Conservation (phyloP, 1,140 invertebrate species). For the Dendrolimus punctatus region DNA sequence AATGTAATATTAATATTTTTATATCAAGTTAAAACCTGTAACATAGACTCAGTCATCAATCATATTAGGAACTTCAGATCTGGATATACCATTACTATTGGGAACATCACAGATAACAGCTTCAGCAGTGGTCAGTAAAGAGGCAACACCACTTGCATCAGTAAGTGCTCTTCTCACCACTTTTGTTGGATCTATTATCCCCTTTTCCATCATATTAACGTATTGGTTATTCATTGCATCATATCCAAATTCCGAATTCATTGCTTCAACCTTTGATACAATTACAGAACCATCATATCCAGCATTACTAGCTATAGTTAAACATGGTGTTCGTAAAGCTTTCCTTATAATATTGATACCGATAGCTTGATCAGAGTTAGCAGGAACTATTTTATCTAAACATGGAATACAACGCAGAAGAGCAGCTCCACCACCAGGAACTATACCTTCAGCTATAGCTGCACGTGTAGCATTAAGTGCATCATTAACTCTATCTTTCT, state of each 20-base stretch:
- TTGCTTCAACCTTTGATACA: conserved; percentile 84
- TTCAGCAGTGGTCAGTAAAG: conserved; percentile 84
- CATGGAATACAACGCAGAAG: conserved; percentile 32
- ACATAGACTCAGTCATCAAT: too few relatives aligned
- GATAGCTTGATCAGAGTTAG: conserved; percentile 30
- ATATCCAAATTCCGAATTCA: conserved; percentile 83
- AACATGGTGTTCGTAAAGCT: conserved; percentile 80
- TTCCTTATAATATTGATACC: conserved; percentile 80
- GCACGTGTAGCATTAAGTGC: conserved; percentile 38
- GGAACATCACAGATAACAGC: conserved; percentile 78
- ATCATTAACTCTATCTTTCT: conserved; percentile 45
- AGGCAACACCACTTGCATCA: conserved; percentile 89
- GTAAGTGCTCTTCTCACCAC: conserved; percentile 90
- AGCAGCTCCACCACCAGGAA: conserved; percentile 47
- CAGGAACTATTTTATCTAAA: conserved; percentile 20
- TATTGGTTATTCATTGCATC: conserved; percentile 91
- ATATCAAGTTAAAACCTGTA: too few relatives aligned
- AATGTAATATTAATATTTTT: too few relatives aligned
- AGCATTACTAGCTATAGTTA: conserved; percentile 92
- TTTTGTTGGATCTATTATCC: conserved; percentile 97
- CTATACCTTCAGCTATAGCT: conserved; percentile 44
- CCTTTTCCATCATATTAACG: conserved; percentile 90
- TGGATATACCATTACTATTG: conserved; percentile 36
- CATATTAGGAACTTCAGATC: too few relatives aligned
- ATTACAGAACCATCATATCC: conserved; percentile 90